Evolutionary conservation across 2,113 vertebrate species (phyloP).

Genomic region (Embiotoca jacksoni): DNA sequence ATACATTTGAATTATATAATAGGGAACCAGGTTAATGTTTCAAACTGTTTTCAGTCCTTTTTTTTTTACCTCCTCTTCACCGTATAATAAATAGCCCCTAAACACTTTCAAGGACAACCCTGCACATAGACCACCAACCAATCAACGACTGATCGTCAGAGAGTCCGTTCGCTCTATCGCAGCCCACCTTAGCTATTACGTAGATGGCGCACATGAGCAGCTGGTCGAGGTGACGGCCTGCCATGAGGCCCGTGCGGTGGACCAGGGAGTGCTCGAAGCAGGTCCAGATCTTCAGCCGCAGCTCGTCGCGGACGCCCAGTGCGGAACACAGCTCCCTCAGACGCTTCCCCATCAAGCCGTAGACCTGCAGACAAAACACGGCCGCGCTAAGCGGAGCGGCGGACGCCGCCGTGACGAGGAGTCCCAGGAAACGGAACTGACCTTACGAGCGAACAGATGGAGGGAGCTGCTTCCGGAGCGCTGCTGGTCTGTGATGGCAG

Average conservation of each 20-base stretch:
- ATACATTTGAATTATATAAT: no score
- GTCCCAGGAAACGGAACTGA: slow-evolving; percentile 4
- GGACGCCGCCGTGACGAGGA: neutral
- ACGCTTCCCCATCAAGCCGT: slow-evolving; percentile 89
- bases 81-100: no score
- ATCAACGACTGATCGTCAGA: neutral
- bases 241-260: slow-evolving; percentile 89
- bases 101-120: no score
- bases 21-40: no score
- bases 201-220: slow-evolving; percentile 84
- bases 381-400: neutral
- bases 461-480: slow-evolving; percentile 13
- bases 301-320: slow-evolving; percentile 87
- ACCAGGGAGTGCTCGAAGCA: slow-evolving; percentile 93
- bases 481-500: neutral
- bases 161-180: neutral
- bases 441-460: slow-evolving; percentile 52
- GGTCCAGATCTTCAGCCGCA: slow-evolving; percentile 93
- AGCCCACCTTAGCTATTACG: slow-evolving; percentile 47
- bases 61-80: neutral
- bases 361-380: slow-evolving; percentile 83
- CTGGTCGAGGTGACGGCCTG: slow-evolving; percentile 89
- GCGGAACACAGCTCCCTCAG: slow-evolving; percentile 89
- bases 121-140: no score
- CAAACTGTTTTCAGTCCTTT: neutral